phyloP scores from a whole-genome alignment of 2,797 vertebrate genomes.

The Philypnodon macrostomus region DNA sequence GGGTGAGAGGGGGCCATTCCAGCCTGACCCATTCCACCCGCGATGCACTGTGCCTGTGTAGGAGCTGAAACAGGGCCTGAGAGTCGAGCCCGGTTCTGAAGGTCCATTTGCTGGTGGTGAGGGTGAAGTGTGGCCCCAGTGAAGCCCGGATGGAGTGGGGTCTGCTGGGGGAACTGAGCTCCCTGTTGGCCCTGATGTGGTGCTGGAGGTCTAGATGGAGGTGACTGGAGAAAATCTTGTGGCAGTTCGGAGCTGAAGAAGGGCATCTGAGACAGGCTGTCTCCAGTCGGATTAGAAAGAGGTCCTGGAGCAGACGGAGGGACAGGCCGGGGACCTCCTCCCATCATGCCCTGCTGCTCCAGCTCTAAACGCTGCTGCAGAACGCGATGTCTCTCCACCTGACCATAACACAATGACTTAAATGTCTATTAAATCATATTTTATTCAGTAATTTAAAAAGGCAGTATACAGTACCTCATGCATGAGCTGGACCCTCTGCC shows the following conservation, averaged over 20 bases:
- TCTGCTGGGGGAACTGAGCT: conserved; percentile 19
- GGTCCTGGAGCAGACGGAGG: no score
- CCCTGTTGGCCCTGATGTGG: conserved; percentile 35
- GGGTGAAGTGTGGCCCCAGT: conserved; percentile 25
- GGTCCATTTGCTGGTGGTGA: conserved; percentile 39
- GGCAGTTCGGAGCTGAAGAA: conserved; percentile 85
- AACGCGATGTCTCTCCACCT: conserved; percentile 79
- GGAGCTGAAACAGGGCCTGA: conserved; percentile 50
- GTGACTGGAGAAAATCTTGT: conserved; percentile 85
- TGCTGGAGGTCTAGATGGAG: conserved; percentile 53
- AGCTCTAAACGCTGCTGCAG: conserved; percentile 71
- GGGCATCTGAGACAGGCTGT: conserved; percentile 79
- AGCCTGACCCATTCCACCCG: conserved; percentile 47
- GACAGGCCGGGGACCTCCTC: conserved; percentile 3
- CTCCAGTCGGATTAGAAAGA: conserved; percentile 65
- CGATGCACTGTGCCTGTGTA: conserved; percentile 60
- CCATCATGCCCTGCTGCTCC: conserved; percentile 75
- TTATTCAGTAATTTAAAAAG: background rate
- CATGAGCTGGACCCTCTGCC: conserved; percentile 91
- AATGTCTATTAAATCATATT: background rate
- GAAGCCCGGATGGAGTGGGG: conserved; percentile 52
- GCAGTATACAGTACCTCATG: conserved; percentile 74
- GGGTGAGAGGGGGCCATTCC: conserved; percentile 39
- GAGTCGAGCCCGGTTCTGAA: conserved; percentile 64
- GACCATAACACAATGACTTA: background rate